Conservation (phyloP, 2,797 vertebrate species). For the Paguma larvata region DNA sequence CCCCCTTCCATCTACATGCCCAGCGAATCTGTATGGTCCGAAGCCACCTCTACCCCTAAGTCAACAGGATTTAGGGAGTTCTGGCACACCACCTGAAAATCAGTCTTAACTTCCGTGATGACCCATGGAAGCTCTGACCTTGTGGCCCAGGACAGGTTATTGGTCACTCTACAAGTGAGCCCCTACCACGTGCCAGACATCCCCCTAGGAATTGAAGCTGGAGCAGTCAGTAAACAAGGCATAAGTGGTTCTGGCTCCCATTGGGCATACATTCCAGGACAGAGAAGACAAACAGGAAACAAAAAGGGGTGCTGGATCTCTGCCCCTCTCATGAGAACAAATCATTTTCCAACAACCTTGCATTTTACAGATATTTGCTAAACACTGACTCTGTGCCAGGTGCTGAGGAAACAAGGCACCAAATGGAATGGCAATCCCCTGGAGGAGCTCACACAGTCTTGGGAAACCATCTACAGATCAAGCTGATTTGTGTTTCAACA, state of each 20-base stretch:
- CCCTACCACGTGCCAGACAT: background rate
- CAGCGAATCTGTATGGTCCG: background rate
- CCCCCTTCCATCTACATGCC: background rate
- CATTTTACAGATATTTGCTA: background rate
- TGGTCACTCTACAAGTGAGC: background rate
- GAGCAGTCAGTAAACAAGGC: background rate
- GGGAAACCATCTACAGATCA: background rate
- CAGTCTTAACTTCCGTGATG: background rate
- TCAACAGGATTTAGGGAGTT: background rate
- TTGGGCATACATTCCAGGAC: background rate
- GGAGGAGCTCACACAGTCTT: background rate
- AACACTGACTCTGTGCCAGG: background rate
- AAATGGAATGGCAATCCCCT: too few relatives aligned
- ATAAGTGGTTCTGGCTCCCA: rapidly evolving
- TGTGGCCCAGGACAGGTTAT: too few relatives aligned
- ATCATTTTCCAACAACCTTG: background rate
- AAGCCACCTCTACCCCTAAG: background rate
- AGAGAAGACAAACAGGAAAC: background rate
- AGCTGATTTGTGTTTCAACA: background rate
- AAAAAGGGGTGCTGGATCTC: background rate
- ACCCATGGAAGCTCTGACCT: too few relatives aligned
- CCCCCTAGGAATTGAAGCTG: background rate
- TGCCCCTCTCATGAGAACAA: background rate
- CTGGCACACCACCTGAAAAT: background rate
- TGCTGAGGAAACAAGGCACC: background rate